Evolutionary conservation across 1,140 invertebrate genomes (phyloP).

Genomic region (Microplitis mediator): DNA sequence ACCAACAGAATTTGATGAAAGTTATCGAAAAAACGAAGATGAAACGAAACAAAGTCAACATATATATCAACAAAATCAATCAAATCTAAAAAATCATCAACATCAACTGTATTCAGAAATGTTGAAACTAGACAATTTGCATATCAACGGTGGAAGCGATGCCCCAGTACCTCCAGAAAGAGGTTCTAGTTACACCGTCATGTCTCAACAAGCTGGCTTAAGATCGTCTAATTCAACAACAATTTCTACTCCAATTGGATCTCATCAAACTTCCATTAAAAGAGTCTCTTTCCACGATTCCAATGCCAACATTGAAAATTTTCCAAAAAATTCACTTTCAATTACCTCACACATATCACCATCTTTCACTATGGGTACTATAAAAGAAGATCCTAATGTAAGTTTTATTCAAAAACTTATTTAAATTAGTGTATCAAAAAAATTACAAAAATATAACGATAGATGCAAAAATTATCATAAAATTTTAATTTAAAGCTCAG

Average conservation of each 20-base stretch:
- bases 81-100: slow-evolving; percentile 43
- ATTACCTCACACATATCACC: slow-evolving; percentile 47
- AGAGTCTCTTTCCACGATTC: slow-evolving; percentile 80
- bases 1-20: slow-evolving; percentile 61
- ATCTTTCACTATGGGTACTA: slow-evolving; percentile 65
- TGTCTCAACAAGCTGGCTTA: slow-evolving; percentile 68
- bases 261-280: slow-evolving; percentile 54
- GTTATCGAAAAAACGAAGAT: slow-evolving; percentile 58
- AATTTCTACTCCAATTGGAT: slow-evolving; percentile 47
- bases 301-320: slow-evolving; percentile 65
- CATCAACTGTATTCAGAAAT: slow-evolving; percentile 52
- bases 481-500: not conserved
- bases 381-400: slow-evolving; percentile 82
- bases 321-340: slow-evolving; percentile 40
- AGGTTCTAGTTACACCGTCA: slow-evolving; percentile 81
- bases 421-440: not conserved
- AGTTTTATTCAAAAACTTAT: slow-evolving; percentile 48
- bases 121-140: slow-evolving; percentile 64
- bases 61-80: slow-evolving; percentile 42
- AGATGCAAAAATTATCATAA: not conserved
- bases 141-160: slow-evolving; percentile 60
- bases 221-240: slow-evolving; percentile 56
- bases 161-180: slow-evolving; percentile 78
- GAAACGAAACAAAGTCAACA: slow-evolving; percentile 54
- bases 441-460: slow-evolving; percentile 23